A percentile compares a stretch with the other conserved stretches of the same genome.
Evolutionary conservation across 92 coral and sea anemone species (phyloP).

Genomic region (Blastomussa wellsi): DNA sequence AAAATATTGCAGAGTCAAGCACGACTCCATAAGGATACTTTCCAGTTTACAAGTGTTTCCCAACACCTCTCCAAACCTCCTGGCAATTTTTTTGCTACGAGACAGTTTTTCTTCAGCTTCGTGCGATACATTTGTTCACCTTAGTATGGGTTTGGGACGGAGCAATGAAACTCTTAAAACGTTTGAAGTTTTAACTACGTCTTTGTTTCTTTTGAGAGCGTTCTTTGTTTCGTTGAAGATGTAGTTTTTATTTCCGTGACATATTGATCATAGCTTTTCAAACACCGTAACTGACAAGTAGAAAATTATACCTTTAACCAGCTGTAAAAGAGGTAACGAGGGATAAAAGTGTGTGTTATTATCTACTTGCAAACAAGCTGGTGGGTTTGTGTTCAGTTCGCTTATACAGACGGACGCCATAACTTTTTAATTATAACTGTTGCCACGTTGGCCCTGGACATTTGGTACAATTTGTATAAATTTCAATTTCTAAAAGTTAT

Average conservation of each 20-base stretch:
- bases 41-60: background rate
- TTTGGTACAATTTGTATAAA: no score
- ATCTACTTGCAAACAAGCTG: background rate
- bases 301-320: background rate
- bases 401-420: background rate
- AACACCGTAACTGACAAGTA: background rate
- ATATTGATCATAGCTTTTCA: background rate
- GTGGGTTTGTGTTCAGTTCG: background rate
- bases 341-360: background rate
- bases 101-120: background rate
- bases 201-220: background rate
- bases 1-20: background rate
- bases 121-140: background rate
- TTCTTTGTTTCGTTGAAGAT: background rate
- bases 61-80: background rate
- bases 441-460: background rate
- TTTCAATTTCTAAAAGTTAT: no score
- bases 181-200: background rate
- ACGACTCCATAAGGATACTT: background rate
- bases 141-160: background rate
- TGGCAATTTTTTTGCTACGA: background rate
- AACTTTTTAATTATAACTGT: background rate
- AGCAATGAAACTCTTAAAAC: background rate
- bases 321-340: background rate
- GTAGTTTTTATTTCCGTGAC: background rate